Evolutionary conservation across 2,888 invertebrate species (phyloP).

Genomic region (Dicroscelio sp.): DNA sequence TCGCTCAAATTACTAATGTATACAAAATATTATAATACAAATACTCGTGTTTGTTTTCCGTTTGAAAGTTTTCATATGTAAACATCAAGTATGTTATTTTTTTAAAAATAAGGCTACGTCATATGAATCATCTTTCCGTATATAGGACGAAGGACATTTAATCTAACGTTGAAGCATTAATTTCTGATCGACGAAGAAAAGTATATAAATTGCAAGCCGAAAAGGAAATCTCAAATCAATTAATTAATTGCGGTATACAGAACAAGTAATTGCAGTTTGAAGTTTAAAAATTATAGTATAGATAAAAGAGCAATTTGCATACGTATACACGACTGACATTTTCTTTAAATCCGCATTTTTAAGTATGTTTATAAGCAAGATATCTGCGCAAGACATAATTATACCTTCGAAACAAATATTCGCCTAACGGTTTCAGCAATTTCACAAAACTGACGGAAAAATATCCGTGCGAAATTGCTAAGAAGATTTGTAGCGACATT

Average conservation of each 20-base stretch:
- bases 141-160: slow-evolving; percentile 25
- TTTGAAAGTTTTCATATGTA: no score
- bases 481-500: background rate
- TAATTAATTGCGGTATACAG: slow-evolving; percentile 34
- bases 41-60: no score
- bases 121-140: slow-evolving; percentile 14
- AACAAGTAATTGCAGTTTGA: slow-evolving; percentile 28
- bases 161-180: background rate
- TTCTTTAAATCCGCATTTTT: slow-evolving; percentile 28
- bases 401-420: slow-evolving; percentile 32
- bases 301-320: slow-evolving; percentile 31
- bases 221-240: slow-evolving; percentile 37
- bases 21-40: background rate
- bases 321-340: slow-evolving; percentile 28
- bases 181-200: slow-evolving; percentile 1
- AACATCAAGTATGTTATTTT: background rate
- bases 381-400: slow-evolving; percentile 49
- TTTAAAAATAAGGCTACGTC: background rate
- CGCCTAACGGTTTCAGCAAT: background rate
- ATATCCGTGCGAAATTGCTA: background rate
- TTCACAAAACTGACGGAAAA: background rate
- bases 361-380: background rate
- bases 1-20: no score
- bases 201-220: background rate
- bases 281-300: slow-evolving; percentile 50